Evolutionary conservation across 2,888 invertebrate genomes (phyloP), one percentile per base, ranked within the genome.

Genomic region (Crioceris asparagi): DNA sequence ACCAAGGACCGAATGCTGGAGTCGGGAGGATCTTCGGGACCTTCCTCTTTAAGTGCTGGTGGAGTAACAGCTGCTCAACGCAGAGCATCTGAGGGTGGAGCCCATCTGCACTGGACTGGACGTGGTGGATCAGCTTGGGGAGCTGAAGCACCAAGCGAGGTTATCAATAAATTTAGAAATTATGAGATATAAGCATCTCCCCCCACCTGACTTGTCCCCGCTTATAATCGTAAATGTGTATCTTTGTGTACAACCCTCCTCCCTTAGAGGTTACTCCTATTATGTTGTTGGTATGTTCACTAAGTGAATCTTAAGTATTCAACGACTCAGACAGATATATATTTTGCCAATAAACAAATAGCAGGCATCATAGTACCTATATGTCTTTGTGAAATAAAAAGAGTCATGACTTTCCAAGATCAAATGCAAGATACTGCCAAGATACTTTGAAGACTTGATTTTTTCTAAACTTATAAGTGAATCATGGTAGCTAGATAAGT

Each of bases 1-100:
- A 87, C 86, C 50, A 87, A 88, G 66, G 87, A 88, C 54, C 79
- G 88, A 48, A 91, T 90, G 90, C 60, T 87, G 57, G 70, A 72
- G 39, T 76, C 74, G 40, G 61, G 68, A 1, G 70, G 69, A n/a
- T 70, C 71, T 2, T 66, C 70, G 6, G 71, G 74, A 17, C 75
- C 81, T 59, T 48, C 75, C 56, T 65, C 66, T 18, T 66, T 75
- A 35, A 70, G 72, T 11, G 67, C 71, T 11, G 66, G 67, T 19
- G 67, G 67, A 11, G 68, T 70, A 4, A 68, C 72, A 39, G 70
- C 73, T 16, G 70, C 71, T 16, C 75, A 77, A 49, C 75, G 86
- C 14, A 74, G 87, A 21, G 86, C 87, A 12, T 85, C 85, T 2
- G 87, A 87, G 57, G 85, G 85, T n/a, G 86, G 86, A 3, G 84